phyloP scores from a whole-genome alignment of 2,888 invertebrate genomes.

The Lomographa bimaculata region DNA sequence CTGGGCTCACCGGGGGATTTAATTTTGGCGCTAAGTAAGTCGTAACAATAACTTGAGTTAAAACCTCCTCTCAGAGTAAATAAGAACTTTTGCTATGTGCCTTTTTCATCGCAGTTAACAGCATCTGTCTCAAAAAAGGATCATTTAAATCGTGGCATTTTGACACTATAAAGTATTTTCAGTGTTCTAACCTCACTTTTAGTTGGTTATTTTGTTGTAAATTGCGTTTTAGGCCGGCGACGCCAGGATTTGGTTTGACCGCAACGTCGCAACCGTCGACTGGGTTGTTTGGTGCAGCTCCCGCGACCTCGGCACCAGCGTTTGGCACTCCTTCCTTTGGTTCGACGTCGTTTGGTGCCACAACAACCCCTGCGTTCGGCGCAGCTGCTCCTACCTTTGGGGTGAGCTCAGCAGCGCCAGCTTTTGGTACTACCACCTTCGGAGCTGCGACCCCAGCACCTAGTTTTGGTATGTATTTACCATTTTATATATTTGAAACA shows the following conservation, averaged over 20 bases:
- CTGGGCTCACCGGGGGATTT: conserved; percentile 64
- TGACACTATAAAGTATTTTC: background rate
- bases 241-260: conserved; percentile 61
- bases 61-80: too few species aligned
- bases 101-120: too few species aligned
- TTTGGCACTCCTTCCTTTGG: conserved; percentile 45
- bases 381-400: conserved; percentile 48
- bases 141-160: too few species aligned
- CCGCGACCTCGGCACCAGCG: conserved; percentile 47
- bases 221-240: conserved; percentile 55
- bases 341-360: conserved; percentile 40
- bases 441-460: conserved; percentile 40
- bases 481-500: too few species aligned
- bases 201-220: conserved; percentile 5
- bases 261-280: conserved; percentile 58
- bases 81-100: conserved; percentile 41
- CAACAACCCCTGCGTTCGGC: conserved; percentile 33
- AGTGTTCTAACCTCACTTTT: conserved; percentile 37
- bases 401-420: conserved; percentile 44
- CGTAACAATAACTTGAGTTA: too few species aligned
- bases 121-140: too few species aligned
- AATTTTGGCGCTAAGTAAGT: conserved; percentile 75
- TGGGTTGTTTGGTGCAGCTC: conserved; percentile 62
- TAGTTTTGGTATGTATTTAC: conserved; percentile 38
- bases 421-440: conserved; percentile 36